Conservation (phyloP, 2,113 vertebrate species). For the Gavialis gangeticus region DNA sequence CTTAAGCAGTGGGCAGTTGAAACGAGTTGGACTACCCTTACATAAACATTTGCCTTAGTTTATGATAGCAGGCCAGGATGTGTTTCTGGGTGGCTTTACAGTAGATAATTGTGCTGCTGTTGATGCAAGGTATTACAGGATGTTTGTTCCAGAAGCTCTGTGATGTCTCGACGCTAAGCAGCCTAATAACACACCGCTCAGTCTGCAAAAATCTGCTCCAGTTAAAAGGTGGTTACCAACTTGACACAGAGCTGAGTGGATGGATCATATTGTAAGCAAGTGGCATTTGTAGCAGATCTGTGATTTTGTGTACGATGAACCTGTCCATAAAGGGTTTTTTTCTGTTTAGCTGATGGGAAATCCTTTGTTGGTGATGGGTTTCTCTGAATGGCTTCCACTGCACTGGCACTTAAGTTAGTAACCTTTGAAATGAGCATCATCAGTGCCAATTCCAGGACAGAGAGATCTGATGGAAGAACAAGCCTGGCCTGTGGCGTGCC, state of each 20-base stretch:
- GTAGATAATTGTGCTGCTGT: not conserved
- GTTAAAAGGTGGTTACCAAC: not conserved
- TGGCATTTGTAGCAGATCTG: not conserved
- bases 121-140: not conserved
- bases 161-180: not conserved
- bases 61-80: not conserved
- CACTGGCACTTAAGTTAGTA: not conserved
- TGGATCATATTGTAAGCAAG: not conserved
- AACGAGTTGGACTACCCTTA: not conserved
- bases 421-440: constrained; percentile 21
- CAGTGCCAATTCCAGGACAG: not conserved
- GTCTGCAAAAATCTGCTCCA: not conserved
- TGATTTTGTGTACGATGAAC: not conserved
- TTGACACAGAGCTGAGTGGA: not conserved
- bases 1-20: not conserved
- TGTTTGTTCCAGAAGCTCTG: not conserved
- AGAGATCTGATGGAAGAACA: not conserved
- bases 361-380: constrained; percentile 27
- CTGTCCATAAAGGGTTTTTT: not conserved
- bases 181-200: not conserved
- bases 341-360: constrained; percentile 19
- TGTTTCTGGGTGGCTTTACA: not conserved
- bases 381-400: constrained; percentile 1
- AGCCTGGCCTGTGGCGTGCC: too few species aligned
- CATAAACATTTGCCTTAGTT: not conserved